phyloP scores from a whole-genome alignment of 2,797 vertebrate genomes.

The Cuniculus paca region DNA sequence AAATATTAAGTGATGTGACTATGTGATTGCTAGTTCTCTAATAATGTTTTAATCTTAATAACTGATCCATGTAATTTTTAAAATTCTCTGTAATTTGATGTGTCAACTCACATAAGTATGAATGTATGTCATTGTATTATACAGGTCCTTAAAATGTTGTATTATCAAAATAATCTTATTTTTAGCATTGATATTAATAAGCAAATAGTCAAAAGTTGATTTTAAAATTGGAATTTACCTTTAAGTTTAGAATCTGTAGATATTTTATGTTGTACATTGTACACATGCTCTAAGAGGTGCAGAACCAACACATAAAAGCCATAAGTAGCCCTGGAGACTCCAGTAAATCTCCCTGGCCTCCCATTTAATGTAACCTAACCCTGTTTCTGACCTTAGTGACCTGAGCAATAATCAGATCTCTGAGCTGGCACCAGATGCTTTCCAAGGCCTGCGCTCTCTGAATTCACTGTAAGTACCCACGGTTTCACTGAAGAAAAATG shows the following conservation, averaged over 20 bases:
- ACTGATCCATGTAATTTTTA: constrained; percentile 55
- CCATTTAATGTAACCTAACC: constrained; percentile 68
- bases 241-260: neutral
- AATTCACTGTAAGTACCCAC: constrained; percentile 95
- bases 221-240: neutral
- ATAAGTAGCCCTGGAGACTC: neutral
- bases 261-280: constrained; percentile 48
- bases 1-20: constrained; percentile 65
- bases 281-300: neutral
- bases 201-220: constrained; percentile 13
- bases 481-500: neutral
- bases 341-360: neutral
- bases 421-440: constrained; percentile 96
- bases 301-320: constrained; percentile 14
- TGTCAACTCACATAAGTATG: constrained; percentile 15
- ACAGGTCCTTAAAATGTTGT: neutral
- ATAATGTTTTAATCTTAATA: constrained; percentile 66
- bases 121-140: neutral
- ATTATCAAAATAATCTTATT: neutral
- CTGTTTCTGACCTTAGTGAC: constrained; percentile 90
- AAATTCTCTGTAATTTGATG: constrained; percentile 25
- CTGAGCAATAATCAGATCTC: constrained; percentile 99
- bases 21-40: constrained; percentile 50
- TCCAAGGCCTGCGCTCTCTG: constrained; percentile 97
- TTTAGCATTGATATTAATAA: neutral